phyloP scores from a whole-genome alignment of 2,797 vertebrate species.

The Cyclopterus lumpus region DNA sequence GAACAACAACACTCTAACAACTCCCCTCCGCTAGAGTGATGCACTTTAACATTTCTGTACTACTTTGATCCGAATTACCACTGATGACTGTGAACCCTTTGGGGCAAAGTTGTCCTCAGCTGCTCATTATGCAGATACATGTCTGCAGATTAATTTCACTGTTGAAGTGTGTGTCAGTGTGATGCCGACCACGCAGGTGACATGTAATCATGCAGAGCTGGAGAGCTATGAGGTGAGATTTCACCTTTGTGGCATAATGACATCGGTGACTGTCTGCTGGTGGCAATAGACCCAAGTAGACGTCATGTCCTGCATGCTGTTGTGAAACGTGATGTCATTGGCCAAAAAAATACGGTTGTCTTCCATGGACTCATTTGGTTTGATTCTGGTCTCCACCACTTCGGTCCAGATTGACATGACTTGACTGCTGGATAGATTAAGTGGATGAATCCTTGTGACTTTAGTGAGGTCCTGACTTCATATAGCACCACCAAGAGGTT shows the following conservation, averaged over 20 bases:
- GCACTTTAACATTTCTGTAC: constrained; percentile 59
- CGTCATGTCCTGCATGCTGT: background rate
- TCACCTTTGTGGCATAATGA: constrained; percentile 5
- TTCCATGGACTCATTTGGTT: background rate
- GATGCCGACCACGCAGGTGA: constrained; percentile 23
- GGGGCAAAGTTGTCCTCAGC: constrained; percentile 27
- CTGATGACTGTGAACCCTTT: constrained; percentile 24
- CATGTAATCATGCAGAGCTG: constrained; percentile 23
- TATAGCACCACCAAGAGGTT: background rate
- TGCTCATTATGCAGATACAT: constrained; percentile 52
- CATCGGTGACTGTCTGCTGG: background rate
- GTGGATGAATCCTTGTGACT: background rate
- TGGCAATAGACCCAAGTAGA: background rate
- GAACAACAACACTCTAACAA: constrained; percentile 12
- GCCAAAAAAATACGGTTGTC: background rate
- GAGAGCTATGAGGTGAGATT: constrained; percentile 10
- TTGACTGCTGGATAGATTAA: background rate
- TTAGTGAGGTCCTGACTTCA: background rate
- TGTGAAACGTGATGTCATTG: background rate
- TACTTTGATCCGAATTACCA: constrained; percentile 59
- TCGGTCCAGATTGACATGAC: background rate
- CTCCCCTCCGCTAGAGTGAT: constrained; percentile 35
- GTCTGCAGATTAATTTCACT: constrained; percentile 34
- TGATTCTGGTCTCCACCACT: background rate
- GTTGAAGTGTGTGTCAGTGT: constrained; percentile 19